Evolutionary conservation across 2,888 invertebrate species (phyloP).

Genomic region (Melitaea athalia): DNA sequence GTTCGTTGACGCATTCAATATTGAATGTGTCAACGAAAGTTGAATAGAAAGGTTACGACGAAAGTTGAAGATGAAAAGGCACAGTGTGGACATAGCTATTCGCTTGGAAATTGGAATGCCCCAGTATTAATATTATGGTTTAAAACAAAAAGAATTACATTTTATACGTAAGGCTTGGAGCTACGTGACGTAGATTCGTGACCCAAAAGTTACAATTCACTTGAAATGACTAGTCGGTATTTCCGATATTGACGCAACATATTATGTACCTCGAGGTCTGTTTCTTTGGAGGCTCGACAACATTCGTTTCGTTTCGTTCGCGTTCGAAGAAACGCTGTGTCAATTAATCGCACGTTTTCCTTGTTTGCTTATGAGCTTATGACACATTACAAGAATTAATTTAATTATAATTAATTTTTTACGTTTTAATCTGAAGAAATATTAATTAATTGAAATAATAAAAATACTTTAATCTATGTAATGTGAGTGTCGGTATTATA

Average conservation of each 20-base stretch:
- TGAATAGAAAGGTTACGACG: too few species aligned
- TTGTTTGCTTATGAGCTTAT: constrained; percentile 15
- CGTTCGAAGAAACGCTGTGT: constrained; percentile 47
- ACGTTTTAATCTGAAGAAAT: too few species aligned
- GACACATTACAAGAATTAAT: not conserved
- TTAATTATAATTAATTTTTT: not conserved
- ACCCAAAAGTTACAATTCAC: constrained; percentile 27
- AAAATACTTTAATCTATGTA: too few species aligned
- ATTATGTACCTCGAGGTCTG: constrained; percentile 37
- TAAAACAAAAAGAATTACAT: not conserved
- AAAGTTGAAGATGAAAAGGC: too few species aligned
- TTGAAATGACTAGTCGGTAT: constrained; percentile 40
- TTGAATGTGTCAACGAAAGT: too few species aligned
- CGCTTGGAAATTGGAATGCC: too few species aligned
- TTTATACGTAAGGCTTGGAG: constrained; percentile 13
- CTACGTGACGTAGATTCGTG: constrained; percentile 32
- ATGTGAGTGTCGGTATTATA: too few species aligned
- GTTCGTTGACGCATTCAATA: too few species aligned
- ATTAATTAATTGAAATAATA: too few species aligned
- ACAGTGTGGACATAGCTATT: too few species aligned
- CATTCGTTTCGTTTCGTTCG: constrained; percentile 32
- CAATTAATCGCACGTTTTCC: constrained; percentile 53
- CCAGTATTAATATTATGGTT: not conserved
- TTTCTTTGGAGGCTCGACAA: constrained; percentile 44
- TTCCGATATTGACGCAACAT: constrained; percentile 46